Conservation (phyloP, 2,888 invertebrate genomes). For the Drosophila parthenogenetica region DNA sequence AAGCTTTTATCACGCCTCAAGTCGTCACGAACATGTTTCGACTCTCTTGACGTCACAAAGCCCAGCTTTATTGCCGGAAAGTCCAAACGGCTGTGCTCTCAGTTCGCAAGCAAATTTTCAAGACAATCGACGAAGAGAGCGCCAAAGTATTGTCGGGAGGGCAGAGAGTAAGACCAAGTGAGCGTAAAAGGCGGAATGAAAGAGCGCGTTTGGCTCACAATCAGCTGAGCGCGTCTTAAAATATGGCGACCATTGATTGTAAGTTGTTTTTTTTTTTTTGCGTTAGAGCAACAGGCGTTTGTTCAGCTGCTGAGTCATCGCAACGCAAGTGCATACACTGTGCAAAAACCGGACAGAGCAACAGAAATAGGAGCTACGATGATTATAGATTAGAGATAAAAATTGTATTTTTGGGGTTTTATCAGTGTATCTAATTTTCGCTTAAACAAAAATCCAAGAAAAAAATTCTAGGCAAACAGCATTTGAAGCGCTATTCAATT, state of each 20-base stretch:
- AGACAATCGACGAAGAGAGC: constrained; percentile 4
- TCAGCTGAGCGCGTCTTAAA: constrained; percentile 47
- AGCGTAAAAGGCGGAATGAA: background rate
- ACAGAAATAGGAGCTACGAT: background rate
- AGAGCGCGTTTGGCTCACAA: constrained; percentile 16
- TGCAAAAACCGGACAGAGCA: constrained; percentile 2
- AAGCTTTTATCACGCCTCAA: constrained; percentile 5
- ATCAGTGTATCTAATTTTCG: too few species aligned
- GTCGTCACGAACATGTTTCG: constrained; percentile 12
- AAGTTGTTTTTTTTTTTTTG: constrained; percentile 19
- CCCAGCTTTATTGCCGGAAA: constrained; percentile 11
- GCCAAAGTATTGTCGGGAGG: too few species aligned
- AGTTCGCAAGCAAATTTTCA: constrained; percentile 5
- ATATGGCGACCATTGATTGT: constrained; percentile 31
- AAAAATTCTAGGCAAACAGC: background rate
- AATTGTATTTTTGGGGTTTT: too few species aligned
- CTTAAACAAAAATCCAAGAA: background rate
- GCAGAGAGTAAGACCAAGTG: background rate
- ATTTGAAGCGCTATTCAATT: too few species aligned
- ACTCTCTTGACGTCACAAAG: constrained; percentile 30
- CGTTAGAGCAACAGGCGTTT: constrained; percentile 52
- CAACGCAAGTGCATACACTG: constrained; percentile 30
- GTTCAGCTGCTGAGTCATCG: constrained; percentile 47
- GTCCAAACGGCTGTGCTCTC: constrained; percentile 14
- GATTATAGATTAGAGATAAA: background rate